A percentile compares a stretch with the other conserved stretches of the same genome.
Conservation (phyloP, 2,888 invertebrate genomes). For the Philaethria dido region DNA sequence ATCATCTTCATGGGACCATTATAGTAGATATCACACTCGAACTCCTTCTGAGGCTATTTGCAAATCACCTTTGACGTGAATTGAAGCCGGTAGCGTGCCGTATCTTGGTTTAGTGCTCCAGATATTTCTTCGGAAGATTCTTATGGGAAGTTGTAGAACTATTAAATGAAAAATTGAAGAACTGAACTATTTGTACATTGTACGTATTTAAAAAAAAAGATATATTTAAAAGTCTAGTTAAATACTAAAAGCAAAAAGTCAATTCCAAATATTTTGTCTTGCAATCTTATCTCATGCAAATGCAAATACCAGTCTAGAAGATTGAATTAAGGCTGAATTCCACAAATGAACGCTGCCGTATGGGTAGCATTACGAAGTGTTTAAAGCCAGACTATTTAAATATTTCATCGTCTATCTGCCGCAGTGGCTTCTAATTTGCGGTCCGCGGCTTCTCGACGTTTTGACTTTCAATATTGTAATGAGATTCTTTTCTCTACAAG, state of each 20-base stretch:
- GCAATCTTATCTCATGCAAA: conserved; percentile 25
- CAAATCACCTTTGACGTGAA: conserved; percentile 11
- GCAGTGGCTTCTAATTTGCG: conserved; percentile 22
- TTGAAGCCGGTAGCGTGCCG: conserved; percentile 8
- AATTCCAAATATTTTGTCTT: conserved; percentile 18
- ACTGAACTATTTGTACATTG: background rate
- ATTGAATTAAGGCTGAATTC: conserved; percentile 44
- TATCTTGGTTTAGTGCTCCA: background rate
- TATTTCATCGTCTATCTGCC: conserved; percentile 44
- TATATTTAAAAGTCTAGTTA: no score
- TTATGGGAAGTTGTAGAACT: background rate
- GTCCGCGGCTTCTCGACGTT: background rate
- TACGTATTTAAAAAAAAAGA: no score
- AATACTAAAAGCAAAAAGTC: background rate
- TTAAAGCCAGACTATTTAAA: conserved; percentile 48
- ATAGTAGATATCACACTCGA: conserved; percentile 10
- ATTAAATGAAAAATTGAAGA: background rate
- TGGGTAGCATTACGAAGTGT: conserved; percentile 44
- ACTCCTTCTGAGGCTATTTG: conserved; percentile 4
- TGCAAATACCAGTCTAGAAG: conserved; percentile 38
- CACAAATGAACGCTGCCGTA: conserved; percentile 36
- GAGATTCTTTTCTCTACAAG: background rate
- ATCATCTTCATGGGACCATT: background rate
- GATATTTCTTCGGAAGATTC: background rate
- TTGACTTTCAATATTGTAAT: background rate